Conservation (phyloP, 2,888 invertebrate species). For the Cremastobaeus sp. region DNA sequence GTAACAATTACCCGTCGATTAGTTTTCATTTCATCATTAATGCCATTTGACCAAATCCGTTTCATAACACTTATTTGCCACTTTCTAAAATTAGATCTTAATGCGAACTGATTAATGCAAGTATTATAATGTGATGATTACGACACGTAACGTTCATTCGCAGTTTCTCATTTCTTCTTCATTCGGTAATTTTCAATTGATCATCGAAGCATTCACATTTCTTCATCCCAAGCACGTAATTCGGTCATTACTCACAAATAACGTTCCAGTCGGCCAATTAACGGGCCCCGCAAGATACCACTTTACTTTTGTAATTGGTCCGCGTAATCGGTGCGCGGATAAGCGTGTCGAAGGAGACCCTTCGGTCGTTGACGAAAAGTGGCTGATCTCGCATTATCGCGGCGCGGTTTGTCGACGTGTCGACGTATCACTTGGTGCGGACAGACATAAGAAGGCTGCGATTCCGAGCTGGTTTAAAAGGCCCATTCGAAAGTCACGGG, state of each 20-base stretch:
- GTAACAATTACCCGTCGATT: too few relatives aligned
- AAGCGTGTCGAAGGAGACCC: slow-evolving; percentile 33
- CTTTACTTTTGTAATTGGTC: slow-evolving; percentile 39
- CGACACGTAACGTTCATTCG: too few relatives aligned
- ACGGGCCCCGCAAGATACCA: slow-evolving; percentile 9
- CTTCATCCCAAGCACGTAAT: slow-evolving; percentile 14
- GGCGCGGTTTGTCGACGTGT: slow-evolving; percentile 15
- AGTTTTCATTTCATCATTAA: too few relatives aligned
- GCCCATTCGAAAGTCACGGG: slow-evolving; percentile 27
- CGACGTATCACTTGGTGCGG: slow-evolving; percentile 5
- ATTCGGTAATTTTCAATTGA: too few relatives aligned
- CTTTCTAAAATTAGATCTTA: too few relatives aligned
- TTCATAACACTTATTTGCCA: too few relatives aligned
- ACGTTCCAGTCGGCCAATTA: slow-evolving; percentile 28
- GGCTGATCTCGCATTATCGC: slow-evolving; percentile 33
- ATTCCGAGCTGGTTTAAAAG: slow-evolving; percentile 25
- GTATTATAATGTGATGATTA: too few relatives aligned
- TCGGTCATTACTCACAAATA: slow-evolving; percentile 37
- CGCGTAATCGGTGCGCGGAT: slow-evolving; percentile 30
- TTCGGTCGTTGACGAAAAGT: slow-evolving; percentile 34
- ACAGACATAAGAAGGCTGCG: slow-evolving; percentile 24
- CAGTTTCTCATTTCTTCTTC: too few relatives aligned
- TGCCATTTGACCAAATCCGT: too few relatives aligned
- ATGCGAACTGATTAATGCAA: too few relatives aligned
- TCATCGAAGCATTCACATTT: too few relatives aligned